Base-by-base conservation (phyloP, 1,140 invertebrate species). In the Nasonia vitripennis region DNA sequence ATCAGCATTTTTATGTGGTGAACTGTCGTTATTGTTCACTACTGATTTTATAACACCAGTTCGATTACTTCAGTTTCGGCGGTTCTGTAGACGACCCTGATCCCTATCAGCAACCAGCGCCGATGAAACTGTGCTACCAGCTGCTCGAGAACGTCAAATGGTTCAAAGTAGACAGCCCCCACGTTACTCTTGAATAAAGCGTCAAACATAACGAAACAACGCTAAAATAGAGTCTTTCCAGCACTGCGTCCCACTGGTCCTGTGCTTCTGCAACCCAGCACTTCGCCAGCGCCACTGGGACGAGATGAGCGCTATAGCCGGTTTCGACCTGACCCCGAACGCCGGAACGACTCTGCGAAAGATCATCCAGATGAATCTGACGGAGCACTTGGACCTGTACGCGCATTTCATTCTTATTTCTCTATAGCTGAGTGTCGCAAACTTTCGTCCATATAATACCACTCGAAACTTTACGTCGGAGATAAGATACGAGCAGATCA, bases 211-310 rank as follows among this genome's bases (percentile, higher is more conserved):
- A 70, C n/a, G 3, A 27, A 23, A 27, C 1, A 70, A 9, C 0
- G 20, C 17, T 70, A 23, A 55, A 55, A 55, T 17, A 14, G 12
- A 55, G 17, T 55, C 17, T 17, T 4, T 62, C 5, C 5, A 97
- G 91, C 95, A 96, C 67, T 95, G 97, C 87, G 94, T 99, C 81
- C 96, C 96, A 51, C 93, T 98, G 81, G 96, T 97, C 34, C 94
- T 95, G 68, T 97, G 97, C 20, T 95, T 99, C 93, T 98, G 98
- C 89, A 98, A 98, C 94, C 96, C 97, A 55, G 97, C 97, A 0
- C 91, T 99, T 79, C 93, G 96, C n/a, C 95, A 97, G 88, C 94
- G 97, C 48, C 98, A 99, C 92, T 99, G 98, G 98, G 95, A 97
- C 86, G 96, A 98, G 91, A 98, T 99, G 95, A 97, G 97, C 0